Evolutionary conservation across 2,113 vertebrate genomes (phyloP), one percentile per base, ranked within the genome.

Genomic region (Nothoprocta perdicaria): DNA sequence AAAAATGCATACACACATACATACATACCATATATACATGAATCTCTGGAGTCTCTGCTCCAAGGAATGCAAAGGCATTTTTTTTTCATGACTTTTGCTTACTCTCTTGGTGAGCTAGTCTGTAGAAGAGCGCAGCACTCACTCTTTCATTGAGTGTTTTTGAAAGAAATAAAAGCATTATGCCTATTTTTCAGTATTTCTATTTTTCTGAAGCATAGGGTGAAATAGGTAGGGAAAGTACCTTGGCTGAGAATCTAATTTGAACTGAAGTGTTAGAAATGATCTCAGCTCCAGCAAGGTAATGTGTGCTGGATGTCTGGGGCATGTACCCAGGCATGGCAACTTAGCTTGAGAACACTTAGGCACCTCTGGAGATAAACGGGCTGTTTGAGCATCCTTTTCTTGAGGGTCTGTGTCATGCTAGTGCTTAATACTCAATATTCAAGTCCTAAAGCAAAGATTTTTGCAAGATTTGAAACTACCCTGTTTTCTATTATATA

Each of bases 401-500:
- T 81, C 46, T 65, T 29, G 24, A 46, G 41, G 17, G 68, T 9
- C 6, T 50, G 7, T 52, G 8, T 45, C 50, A 14, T 40, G 55
- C 23, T 69, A 41, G 45, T 81, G 10, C 7, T 24, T 68, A 16
- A 12, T 73, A 80, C 78, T 62, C 45, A 66, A 19, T 3, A 19
- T 58, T 71, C 9, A 38, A 41, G 19, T 57, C n/a, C 6, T 15
- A 48, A 26, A 78, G 19, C 13, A 81, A 61, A 1, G 0, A 33
- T 31, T 89, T 78, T 48, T 57, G 21, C 9, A 72, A 79, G 27
- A 53, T 38, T 46, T 78, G 41, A 63, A 55, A 83, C n/a, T 12
- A 10, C 31, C 55, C 12, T 41, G 2, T 11, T 83, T 15, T n/a
- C n/a, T 24, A 1, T 55, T 7, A n/a, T 71, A 3, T 53, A 0